Evolutionary conservation across 1,140 invertebrate species (phyloP).

Genomic region (Penaeus chinensis): DNA sequence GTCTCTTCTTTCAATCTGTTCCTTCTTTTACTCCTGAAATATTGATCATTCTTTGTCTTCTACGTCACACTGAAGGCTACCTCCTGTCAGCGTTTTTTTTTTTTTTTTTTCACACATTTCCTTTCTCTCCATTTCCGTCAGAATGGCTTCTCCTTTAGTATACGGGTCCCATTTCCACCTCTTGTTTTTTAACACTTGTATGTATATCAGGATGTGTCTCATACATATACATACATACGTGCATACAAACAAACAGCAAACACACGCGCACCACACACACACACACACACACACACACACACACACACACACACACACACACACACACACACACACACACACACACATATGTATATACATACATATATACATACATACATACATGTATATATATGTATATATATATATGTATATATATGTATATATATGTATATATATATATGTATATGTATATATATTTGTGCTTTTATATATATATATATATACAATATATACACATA

Average conservation of each 20-base stretch:
- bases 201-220: too few species aligned
- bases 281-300: neutral
- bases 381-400: neutral
- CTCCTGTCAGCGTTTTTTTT: too few species aligned
- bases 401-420: constrained; percentile 7
- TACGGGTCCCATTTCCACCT: too few species aligned
- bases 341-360: neutral
- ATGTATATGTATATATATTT: constrained; percentile 20
- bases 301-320: neutral
- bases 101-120: too few species aligned
- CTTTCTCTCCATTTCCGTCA: too few species aligned
- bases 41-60: too few species aligned
- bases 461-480: constrained; percentile 10
- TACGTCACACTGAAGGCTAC: too few species aligned
- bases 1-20: too few species aligned
- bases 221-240: too few species aligned
- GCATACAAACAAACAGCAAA: neutral
- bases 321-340: neutral
- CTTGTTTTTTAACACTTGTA: too few species aligned
- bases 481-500: neutral
- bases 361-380: neutral
- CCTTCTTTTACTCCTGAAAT: too few species aligned
- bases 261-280: neutral
- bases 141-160: too few species aligned
- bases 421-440: constrained; percentile 27